Conservation (phyloP, 2,113 vertebrate genomes). For the Hydrolagus affinis region DNA sequence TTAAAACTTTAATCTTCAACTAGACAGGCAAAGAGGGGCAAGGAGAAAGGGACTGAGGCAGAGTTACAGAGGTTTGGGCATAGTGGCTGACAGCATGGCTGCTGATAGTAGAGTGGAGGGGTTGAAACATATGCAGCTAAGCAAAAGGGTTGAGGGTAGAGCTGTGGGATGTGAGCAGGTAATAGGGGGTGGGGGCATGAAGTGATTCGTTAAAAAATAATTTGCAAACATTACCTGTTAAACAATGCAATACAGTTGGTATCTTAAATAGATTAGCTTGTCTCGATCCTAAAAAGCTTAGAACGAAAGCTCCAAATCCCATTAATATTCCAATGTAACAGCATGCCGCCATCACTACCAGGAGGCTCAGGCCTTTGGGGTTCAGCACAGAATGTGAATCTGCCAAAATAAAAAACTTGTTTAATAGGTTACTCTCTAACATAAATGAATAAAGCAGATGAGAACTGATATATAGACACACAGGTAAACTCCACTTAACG, state of each 20-base stretch:
- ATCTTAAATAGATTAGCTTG: conserved; percentile 3
- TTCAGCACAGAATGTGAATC: conserved; percentile 40
- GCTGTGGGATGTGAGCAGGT: no score
- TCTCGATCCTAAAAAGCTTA: conserved; percentile 41
- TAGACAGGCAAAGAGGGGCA: no score
- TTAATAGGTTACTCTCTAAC: no score
- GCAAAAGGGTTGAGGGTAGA: neutral
- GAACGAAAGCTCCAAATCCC: conserved; percentile 42
- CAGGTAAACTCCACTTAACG: no score
- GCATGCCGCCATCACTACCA: conserved; percentile 33
- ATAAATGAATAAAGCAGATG: no score
- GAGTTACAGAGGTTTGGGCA: no score
- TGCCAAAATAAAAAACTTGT: conserved; percentile 25
- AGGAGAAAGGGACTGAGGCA: no score
- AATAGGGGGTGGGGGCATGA: no score
- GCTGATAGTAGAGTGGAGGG: neutral
- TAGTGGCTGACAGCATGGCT: no score
- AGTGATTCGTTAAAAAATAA: neutral
- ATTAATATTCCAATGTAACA: conserved; percentile 40
- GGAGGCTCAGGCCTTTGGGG: conserved; percentile 34
- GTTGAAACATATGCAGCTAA: conserved; percentile 21
- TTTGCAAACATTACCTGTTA: conserved; percentile 39
- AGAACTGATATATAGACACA: no score
- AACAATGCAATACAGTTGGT: conserved; percentile 34
- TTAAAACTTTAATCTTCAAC: no score